A percentile compares a stretch with the other conserved stretches of the same genome.
These are phyloP conservation scores for Campaea margaritaria DNA, from an alignment of 2,888 invertebrate species.

Conservation along the genomic window DNA sequence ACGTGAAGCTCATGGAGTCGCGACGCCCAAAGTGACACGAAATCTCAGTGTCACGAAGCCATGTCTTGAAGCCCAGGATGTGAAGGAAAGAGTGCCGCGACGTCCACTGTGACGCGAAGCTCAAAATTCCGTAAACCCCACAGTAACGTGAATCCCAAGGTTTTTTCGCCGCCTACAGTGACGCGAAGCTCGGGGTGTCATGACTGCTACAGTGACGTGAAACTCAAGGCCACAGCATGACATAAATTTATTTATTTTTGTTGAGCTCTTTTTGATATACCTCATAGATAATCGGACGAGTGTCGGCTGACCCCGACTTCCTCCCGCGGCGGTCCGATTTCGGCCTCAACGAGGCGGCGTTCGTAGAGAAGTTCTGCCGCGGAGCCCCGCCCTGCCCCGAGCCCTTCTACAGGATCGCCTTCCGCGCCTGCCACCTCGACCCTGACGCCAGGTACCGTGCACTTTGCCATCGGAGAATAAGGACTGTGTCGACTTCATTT, in stretches of 20 bases:
- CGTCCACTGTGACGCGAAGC: no score
- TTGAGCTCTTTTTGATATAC: no score
- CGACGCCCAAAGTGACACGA: no score
- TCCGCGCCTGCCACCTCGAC: slow-evolving; percentile 95
- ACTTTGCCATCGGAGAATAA: not conserved
- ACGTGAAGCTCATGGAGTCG: no score
- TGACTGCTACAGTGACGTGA: no score
- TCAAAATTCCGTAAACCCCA: no score
- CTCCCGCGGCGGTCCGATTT: slow-evolving; percentile 96
- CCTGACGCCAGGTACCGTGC: slow-evolving; percentile 91
- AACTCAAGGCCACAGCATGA: no score
- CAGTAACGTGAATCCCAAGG: no score
- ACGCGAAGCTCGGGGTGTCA: no score
- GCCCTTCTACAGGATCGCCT: slow-evolving; percentile 94
- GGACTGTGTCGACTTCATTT: not conserved
- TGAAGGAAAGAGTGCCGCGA: no score
- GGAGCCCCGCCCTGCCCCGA: slow-evolving; percentile 88
- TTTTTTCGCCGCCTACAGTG: not conserved
- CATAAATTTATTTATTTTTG: not conserved
- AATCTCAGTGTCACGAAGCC: no score
- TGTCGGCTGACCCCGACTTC: slow-evolving; percentile 97
- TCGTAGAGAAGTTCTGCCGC: slow-evolving; percentile 93
- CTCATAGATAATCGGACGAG: slow-evolving; percentile 95
- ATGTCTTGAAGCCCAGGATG: no score
- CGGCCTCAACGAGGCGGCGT: slow-evolving; percentile 94